Evolutionary conservation across 2,888 invertebrate genomes (phyloP), one percentile per base, ranked within the genome.

Genomic region (Aromia moschata): DNA sequence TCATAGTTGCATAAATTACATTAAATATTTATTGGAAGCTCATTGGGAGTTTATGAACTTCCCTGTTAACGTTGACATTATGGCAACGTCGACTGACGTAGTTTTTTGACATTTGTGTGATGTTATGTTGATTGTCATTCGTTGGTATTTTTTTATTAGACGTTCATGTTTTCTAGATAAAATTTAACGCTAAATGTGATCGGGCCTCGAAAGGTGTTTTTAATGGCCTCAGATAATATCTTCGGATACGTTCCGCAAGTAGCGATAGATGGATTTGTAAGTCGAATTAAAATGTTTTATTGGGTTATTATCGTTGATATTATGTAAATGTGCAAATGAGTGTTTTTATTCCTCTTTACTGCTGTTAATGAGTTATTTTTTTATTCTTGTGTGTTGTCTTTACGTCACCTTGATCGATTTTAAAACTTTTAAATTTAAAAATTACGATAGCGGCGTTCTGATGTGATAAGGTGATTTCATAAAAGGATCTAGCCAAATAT

Each of bases 221-320:
- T 74, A 75, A 81, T 81, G 81, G 81, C 80, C 74, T 74, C 79
- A 63, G 79, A 80, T 67, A 78, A 73, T 71, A 74, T 79, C 62
- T 80, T 77, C 70, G 81, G 81, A 56, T 81, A 79, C 67, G 76
- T 78, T 65, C 80, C 81, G 41, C 75, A 76, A 68, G 68, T 80
- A 62, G 78, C 75, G 58, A 71, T 74, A 59, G 79, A 80, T 70
- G 79, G 78, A 71, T 78, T 73, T 72, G 81, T 81, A 74, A 80
- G 81, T 77, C n/a, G n/a, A 58, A 18, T 56, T 57, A 25, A 25
- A 25, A 33, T 33, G 2, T 10, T 25, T 25, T 25, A 7, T 25
- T 5, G 25, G 3, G 3, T 25, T 25, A 25, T 25, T 25, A 25
- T 25, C 25, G n/a, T n/a, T n/a, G n/a, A n/a, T 25, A 25, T 7